phyloP scores from a whole-genome alignment of 2,113 vertebrate species.

The Crotophaga sulcirostris region DNA sequence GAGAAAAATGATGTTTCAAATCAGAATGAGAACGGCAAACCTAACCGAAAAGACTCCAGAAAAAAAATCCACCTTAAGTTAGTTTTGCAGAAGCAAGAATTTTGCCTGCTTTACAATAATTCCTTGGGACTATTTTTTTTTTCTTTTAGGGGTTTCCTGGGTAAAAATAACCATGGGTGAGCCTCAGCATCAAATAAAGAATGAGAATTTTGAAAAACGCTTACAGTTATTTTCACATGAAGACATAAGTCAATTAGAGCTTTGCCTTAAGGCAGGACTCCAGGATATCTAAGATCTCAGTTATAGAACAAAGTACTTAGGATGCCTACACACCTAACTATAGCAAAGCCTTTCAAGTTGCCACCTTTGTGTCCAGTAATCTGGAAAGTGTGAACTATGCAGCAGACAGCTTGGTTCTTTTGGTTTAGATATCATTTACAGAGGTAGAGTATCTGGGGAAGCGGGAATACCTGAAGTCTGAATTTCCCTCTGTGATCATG shows the following conservation, averaged over 20 bases:
- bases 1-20: background rate
- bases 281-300: background rate
- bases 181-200: background rate
- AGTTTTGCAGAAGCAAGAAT: background rate
- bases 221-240: background rate
- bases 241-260: background rate
- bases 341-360: background rate
- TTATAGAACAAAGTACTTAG: background rate
- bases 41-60: too few relatives aligned
- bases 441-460: background rate
- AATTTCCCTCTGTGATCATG: background rate
- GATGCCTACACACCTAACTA: background rate
- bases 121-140: background rate
- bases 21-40: background rate
- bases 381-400: background rate
- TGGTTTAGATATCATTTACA: background rate
- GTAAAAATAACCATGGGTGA: background rate
- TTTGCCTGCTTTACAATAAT: background rate
- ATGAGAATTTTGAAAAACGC: background rate
- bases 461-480: background rate
- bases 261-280: background rate
- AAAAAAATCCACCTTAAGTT: fast-evolving
- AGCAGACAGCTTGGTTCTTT: background rate
- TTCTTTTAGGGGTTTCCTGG: background rate
- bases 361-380: background rate